Conservation (phyloP, 1,140 invertebrate species). For the Polypedilum pembai region DNA sequence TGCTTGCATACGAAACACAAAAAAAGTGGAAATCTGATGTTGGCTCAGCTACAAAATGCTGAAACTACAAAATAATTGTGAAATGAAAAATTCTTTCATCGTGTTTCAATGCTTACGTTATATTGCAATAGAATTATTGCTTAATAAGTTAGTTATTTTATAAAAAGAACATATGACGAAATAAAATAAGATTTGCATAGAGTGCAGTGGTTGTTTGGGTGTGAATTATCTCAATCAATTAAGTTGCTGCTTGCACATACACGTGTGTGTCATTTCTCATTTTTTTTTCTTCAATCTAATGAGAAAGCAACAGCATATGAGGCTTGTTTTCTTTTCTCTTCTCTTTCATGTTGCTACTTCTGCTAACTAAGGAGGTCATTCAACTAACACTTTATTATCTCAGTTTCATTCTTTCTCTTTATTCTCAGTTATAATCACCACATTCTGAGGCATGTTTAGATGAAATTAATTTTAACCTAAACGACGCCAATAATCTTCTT, state of each 20-base stretch:
- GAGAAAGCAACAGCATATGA: no score
- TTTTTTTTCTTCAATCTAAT: no score
- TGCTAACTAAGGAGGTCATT: background rate
- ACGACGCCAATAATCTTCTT: background rate
- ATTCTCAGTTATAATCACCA: background rate
- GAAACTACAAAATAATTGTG: background rate
- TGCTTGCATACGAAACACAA: background rate
- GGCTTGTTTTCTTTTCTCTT: no score
- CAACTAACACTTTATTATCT: background rate
- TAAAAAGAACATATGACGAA: constrained; percentile 18
- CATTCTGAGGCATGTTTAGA: background rate
- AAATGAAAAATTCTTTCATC: constrained; percentile 19
- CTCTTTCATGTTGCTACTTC: no score
- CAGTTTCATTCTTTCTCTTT: background rate
- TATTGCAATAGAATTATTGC: constrained; percentile 12
- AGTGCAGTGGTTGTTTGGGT: no score
- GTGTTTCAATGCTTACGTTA: constrained; percentile 15
- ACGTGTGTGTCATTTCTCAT: no score
- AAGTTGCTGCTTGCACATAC: no score
- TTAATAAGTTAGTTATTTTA: constrained; percentile 1
- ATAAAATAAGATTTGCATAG: background rate
- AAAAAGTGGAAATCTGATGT: constrained; percentile 18
- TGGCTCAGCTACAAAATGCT: background rate
- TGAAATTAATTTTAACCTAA: background rate
- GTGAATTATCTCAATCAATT: no score